A percentile compares a stretch with the other conserved stretches of the same genome.
phyloP scores from a whole-genome alignment of 2,797 vertebrate genomes.

The Leucoraja ocellata region DNA sequence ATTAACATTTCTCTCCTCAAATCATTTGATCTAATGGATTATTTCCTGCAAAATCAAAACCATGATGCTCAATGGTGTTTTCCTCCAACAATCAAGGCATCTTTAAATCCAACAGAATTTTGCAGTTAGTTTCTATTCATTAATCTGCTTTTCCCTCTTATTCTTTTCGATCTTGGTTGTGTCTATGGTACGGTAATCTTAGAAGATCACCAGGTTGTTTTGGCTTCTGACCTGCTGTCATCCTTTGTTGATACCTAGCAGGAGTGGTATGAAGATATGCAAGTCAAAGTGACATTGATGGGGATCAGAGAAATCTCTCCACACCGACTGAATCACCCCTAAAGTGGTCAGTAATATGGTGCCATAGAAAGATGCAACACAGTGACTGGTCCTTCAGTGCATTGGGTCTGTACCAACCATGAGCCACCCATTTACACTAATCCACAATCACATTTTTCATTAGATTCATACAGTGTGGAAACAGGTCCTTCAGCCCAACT shows the following conservation, averaged over 20 bases:
- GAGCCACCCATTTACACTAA: no score
- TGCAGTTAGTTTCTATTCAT: background rate
- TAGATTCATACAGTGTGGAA: no score
- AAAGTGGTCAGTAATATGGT: no score
- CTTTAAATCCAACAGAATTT: background rate
- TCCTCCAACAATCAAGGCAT: background rate
- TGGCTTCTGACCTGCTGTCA: background rate
- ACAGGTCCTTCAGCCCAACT: no score
- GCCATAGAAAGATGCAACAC: no score
- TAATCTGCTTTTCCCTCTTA: background rate
- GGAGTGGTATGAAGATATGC: background rate
- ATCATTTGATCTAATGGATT: background rate
- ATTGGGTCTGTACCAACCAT: no score
- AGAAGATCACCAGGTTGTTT: background rate
- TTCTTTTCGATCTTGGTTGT: background rate
- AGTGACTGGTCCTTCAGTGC: no score
- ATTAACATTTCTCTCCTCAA: background rate
- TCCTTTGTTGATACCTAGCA: background rate
- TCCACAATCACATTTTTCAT: no score
- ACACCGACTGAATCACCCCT: background rate
- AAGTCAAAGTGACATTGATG: background rate
- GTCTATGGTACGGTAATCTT: background rate
- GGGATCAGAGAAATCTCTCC: background rate
- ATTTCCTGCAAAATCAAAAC: background rate
- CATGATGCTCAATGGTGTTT: background rate